These are phyloP conservation scores for Bombylius major DNA, from an alignment of 2,888 invertebrate genomes.

Conservation along the genomic window DNA sequence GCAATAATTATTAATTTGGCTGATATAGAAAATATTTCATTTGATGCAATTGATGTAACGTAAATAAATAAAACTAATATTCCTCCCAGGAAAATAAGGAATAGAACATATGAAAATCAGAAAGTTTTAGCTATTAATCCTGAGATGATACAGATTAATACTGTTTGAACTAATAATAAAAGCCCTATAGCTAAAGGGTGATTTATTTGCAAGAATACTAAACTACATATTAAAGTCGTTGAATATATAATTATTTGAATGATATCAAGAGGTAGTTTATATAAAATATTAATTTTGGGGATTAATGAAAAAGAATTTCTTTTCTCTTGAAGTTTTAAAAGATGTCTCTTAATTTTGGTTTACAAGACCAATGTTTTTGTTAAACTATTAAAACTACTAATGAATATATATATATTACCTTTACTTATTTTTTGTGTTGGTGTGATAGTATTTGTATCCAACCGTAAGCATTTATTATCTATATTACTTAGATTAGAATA, in stretches of 20 bases:
- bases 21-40: conserved; percentile 43
- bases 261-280: conserved; percentile 49
- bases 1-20: conserved; percentile 25
- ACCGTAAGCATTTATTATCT: conserved; percentile 46
- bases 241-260: conserved; percentile 23
- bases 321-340: conserved; percentile 51
- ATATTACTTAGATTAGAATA: conserved; percentile 48
- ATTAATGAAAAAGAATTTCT: conserved; percentile 46
- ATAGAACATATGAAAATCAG: conserved; percentile 50
- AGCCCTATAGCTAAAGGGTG: conserved; percentile 44
- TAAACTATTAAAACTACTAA: conserved; percentile 53
- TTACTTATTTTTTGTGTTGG: conserved; percentile 41
- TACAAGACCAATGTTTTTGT: conserved; percentile 56
- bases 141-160: conserved; percentile 38
- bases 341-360: conserved; percentile 44
- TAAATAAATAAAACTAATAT: conserved; percentile 53
- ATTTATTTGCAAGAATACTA: conserved; percentile 35
- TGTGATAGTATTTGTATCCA: conserved; percentile 41
- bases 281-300: conserved; percentile 57
- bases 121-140: conserved; percentile 40
- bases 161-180: conserved; percentile 42
- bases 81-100: conserved; percentile 49
- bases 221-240: conserved; percentile 28
- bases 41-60: conserved; percentile 47
- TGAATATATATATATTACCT: conserved; percentile 37